Evolutionary conservation across 2,888 invertebrate genomes (phyloP).

Genomic region (Apoda limacodes): DNA sequence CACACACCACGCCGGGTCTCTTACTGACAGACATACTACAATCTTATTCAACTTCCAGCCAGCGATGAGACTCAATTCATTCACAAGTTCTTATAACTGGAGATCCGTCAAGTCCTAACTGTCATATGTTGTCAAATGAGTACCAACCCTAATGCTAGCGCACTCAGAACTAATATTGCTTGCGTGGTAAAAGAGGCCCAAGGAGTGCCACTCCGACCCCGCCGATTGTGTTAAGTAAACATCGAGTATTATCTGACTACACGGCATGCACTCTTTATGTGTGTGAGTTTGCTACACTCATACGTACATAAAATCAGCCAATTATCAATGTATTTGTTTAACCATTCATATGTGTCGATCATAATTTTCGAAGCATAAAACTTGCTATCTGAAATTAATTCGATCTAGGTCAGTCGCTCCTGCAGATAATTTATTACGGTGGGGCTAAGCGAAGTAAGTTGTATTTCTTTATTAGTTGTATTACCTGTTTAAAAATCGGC

Average conservation of each 20-base stretch:
- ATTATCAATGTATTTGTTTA: neutral
- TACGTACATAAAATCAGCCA: conserved; percentile 39
- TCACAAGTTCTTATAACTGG: conserved; percentile 45
- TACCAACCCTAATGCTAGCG: conserved; percentile 41
- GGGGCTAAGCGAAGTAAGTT: too few species aligned
- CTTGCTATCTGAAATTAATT: too few species aligned
- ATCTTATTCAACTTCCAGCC: conserved; percentile 51
- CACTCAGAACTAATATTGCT: conserved; percentile 32
- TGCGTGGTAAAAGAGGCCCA: conserved; percentile 26
- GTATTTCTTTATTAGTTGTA: too few species aligned
- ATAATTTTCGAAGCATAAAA: too few species aligned
- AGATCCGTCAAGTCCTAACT: conserved; percentile 44
- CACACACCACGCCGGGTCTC: too few species aligned
- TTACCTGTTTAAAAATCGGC: too few species aligned
- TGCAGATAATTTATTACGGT: too few species aligned
- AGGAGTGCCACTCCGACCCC: conserved; percentile 47
- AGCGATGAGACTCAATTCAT: conserved; percentile 66
- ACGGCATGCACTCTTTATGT: conserved; percentile 49
- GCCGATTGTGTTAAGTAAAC: conserved; percentile 66
- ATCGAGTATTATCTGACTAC: conserved; percentile 68
- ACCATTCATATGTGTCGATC: too few species aligned
- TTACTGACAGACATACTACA: conserved; percentile 37
- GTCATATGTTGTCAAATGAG: conserved; percentile 30
- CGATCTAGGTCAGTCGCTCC: conserved; percentile 34
- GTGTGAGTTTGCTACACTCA: conserved; percentile 29